Conservation (phyloP, 2,888 invertebrate genomes). For the Acanthopleura granulata region DNA sequence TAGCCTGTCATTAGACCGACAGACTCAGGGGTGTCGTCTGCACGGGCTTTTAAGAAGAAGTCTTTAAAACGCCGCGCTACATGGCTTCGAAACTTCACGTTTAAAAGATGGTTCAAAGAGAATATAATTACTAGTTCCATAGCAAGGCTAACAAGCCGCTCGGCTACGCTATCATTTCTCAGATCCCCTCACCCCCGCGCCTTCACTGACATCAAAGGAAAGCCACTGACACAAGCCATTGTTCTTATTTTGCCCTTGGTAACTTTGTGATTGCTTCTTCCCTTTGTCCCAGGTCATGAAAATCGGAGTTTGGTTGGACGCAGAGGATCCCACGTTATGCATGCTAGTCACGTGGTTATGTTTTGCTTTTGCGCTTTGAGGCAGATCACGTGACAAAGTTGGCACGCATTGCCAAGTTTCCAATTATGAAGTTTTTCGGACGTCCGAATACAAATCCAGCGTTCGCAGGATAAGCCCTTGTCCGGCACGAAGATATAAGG, state of each 20-base stretch:
- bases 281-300: background rate
- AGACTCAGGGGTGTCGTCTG: no score
- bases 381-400: background rate
- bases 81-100: no score
- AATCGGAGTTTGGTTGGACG: background rate
- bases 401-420: no score
- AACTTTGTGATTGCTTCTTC: conserved; percentile 10
- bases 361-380: background rate
- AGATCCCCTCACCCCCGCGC: background rate
- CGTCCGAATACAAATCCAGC: no score
- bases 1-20: no score
- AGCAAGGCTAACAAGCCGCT: background rate
- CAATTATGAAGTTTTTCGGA: no score
- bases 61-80: no score
- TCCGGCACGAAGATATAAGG: no score
- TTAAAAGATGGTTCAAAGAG: background rate
- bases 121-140: background rate
- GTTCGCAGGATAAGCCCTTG: no score
- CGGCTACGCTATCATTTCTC: background rate
- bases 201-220: background rate
- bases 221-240: conserved; percentile 2
- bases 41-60: no score
- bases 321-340: background rate
- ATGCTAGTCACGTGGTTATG: background rate
- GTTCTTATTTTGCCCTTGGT: conserved; percentile 12